phyloP scores from a whole-genome alignment of 2,888 invertebrate genomes.

The Scaptomyza parva region DNA sequence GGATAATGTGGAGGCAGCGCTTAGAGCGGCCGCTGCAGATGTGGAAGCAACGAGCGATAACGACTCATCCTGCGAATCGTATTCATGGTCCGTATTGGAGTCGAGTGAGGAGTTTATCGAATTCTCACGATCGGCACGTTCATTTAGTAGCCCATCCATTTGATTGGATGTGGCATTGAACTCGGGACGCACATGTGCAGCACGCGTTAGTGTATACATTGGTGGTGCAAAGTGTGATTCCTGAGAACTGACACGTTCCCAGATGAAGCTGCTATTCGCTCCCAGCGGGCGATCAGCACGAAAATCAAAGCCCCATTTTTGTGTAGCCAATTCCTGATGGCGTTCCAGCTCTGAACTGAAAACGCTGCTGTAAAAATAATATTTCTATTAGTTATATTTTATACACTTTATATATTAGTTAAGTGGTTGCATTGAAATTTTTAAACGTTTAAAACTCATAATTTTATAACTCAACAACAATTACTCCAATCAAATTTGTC shows the following conservation, averaged over 20 bases:
- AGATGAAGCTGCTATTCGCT: conserved; percentile 79
- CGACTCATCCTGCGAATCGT: conserved; percentile 83
- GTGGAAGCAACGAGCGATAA: conserved; percentile 50
- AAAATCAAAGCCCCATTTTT: conserved; percentile 85
- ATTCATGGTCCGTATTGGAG: conserved; percentile 79
- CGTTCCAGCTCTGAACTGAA: conserved; percentile 82
- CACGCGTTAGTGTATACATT: conserved; percentile 84
- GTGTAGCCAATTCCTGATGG: conserved; percentile 88
- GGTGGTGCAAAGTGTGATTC: conserved; percentile 82
- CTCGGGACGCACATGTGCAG: conserved; percentile 82
- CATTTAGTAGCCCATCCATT: conserved; percentile 80
- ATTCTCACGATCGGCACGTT: conserved; percentile 83
- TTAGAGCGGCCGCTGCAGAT: conserved; percentile 44
- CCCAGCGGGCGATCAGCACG: conserved; percentile 81
- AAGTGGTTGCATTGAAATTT: neutral
- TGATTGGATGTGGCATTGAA: conserved; percentile 43
- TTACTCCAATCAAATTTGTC: too few species aligned
- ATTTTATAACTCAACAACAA: too few species aligned
- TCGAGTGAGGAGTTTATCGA: conserved; percentile 66
- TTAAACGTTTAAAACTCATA: too few species aligned
- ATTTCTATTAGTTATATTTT: neutral
- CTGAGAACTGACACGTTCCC: conserved; percentile 83
- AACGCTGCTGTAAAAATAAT: conserved; percentile 65
- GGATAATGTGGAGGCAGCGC: conserved; percentile 17
- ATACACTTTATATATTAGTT: neutral